Evolutionary conservation across 2,113 vertebrate genomes (phyloP), one percentile per base, ranked within the genome.

Genomic region (Colistium nudipinnis): DNA sequence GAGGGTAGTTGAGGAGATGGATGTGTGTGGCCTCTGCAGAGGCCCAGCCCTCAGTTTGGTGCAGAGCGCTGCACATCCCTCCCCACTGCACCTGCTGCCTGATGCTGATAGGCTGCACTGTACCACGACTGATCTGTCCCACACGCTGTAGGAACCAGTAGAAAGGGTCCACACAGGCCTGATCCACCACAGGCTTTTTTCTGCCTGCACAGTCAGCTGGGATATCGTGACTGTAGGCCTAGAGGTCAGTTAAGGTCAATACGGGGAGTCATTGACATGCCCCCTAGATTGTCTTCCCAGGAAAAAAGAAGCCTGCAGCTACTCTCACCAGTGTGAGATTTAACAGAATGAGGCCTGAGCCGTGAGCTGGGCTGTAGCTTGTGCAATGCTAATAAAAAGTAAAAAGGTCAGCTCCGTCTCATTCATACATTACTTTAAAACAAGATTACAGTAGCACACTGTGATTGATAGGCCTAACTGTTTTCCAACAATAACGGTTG

Each of bases 31-130:
- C 69, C 77, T 70, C 88, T 87, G 88, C 88, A 90, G 87, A 83
- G 83, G 83, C 83, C 76, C 85, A 87, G 66, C 90, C 87, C 83
- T 78, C 62, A 70, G 77, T 90, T 89, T 90, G 89, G 76, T 87
- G 88, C 87, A 88, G 86, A 82, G 82, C 73, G 75, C 81, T 82
- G 78, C 74, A 80, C 82, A 76, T 82, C 82, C 77, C 76, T 85
- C 82, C 82, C 70, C 56, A 49, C 78, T 87, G 85, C 87, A 89
- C 80, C 89, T 87, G 75, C 75, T 80, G 76, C 69, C 74, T 68
- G 64, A 63, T 61, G 70, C 76, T 70, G 72, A 84, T 80, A 69
- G 77, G 77, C 74, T 80, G 78, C 70, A 74, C 63, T 73, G 62
- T 61, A 82, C 33, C 66, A 55, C 51, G n/a, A 44, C 69, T 44